Percentiles rank a stretch among this genome's conserved stretches.
Conservation (phyloP, 1,140 invertebrate species). For the Aradophagus sp. region DNA sequence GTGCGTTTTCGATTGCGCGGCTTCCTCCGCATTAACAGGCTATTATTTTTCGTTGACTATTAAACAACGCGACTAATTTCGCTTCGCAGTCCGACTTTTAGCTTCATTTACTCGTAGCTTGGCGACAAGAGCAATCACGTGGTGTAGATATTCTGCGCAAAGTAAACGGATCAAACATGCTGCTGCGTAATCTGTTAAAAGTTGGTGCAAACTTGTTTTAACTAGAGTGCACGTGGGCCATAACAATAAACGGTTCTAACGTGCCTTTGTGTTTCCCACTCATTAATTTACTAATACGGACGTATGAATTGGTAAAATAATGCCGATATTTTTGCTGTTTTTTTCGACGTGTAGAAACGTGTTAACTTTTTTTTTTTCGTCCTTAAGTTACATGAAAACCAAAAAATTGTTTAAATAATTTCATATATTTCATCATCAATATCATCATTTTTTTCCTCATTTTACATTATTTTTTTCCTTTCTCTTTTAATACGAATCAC, state of each 20-base stretch:
- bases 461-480: too few relatives aligned
- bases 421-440: too few relatives aligned
- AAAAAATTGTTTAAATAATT: too few relatives aligned
- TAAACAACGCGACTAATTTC: slow-evolving; percentile 53
- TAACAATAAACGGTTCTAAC: slow-evolving; percentile 48
- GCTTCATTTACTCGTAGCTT: slow-evolving; percentile 45
- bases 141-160: slow-evolving; percentile 42
- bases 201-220: slow-evolving; percentile 42
- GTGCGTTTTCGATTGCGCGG: slow-evolving; percentile 52
- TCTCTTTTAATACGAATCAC: too few relatives aligned
- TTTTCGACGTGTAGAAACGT: too few relatives aligned
- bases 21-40: slow-evolving; percentile 61
- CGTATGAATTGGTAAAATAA: too few relatives aligned
- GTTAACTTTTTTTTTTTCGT: too few relatives aligned
- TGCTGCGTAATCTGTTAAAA: slow-evolving; percentile 45
- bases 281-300: slow-evolving; percentile 27
- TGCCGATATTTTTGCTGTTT: too few relatives aligned
- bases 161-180: slow-evolving; percentile 46
- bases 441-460: too few relatives aligned
- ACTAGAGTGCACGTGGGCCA: slow-evolving; percentile 42
- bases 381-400: too few relatives aligned
- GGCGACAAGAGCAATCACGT: slow-evolving; percentile 18
- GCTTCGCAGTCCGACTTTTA: slow-evolving; percentile 42
- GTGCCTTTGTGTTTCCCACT: slow-evolving; percentile 22
- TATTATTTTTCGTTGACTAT: slow-evolving; percentile 55